Evolutionary conservation across 1,140 invertebrate genomes (phyloP), one percentile per base, ranked within the genome.

Genomic region (Whitmania pigra): DNA sequence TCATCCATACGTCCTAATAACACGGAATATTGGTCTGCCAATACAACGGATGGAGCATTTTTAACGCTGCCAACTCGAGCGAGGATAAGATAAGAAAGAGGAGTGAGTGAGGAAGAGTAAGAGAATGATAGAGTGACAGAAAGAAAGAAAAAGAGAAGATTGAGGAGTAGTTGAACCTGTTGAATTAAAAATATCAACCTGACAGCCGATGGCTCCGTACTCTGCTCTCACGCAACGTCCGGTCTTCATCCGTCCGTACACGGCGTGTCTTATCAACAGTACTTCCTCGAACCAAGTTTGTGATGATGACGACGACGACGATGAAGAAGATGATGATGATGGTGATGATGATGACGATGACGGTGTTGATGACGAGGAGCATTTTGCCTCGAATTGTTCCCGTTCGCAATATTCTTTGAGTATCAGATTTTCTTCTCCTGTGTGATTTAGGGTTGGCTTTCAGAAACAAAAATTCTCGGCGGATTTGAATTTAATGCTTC

Each of bases 191-290:
- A 63, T 25, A 18, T 31, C 57, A 25, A 53, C 69, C 53, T 70
- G 31, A 53, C 69, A 70, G 31, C 69, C 69, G 25, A 70, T 53
- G 31, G 69, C 25, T 22, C 49, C 69, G 69, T 70, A 70, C 69
- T 70, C 43, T 27, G 31, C 31, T 49, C 53, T 36, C n/a, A 70
- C 69, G 53, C 69, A 70, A 27, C 69, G 18, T 22, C 69, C 29
- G n/a, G 53, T 36, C 22, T 49, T 70, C 69, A 70, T 70, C 9
- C 69, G 69, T 25, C 69, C 69, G 43, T 70, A 70, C 31, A 70
- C 53, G 43, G 69, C 69, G 36, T 36, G 15, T 22, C 49, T 36
- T 20, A 70, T 49, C n/a, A 70, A 53, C 22, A 70, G 20, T 17
- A 70, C 69, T 49, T 70, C 69, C 6, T 49, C 69, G 69, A 53